Evolutionary conservation across 1,140 invertebrate genomes (phyloP).

Genomic region (Drosophila eugracilis): DNA sequence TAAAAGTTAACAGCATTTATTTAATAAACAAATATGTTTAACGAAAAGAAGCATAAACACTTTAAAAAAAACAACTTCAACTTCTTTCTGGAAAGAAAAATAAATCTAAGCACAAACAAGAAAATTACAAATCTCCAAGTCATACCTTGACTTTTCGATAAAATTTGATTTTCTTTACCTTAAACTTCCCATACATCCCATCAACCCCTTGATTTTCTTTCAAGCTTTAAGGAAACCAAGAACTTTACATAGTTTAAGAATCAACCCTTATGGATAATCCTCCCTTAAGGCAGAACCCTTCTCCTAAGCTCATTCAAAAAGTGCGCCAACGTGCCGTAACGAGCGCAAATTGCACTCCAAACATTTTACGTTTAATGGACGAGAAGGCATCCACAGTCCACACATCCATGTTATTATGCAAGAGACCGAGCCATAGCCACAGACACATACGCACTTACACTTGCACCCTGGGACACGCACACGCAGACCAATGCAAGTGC

Average conservation of each 20-base stretch:
- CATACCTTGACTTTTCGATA: too few relatives aligned
- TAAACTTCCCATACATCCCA: background rate
- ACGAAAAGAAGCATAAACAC: too few relatives aligned
- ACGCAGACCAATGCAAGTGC: constrained; percentile 29
- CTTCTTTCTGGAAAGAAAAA: too few relatives aligned
- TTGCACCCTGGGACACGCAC: constrained; percentile 11
- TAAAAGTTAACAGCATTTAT: too few relatives aligned
- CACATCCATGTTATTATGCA: constrained; percentile 57
- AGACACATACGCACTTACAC: background rate
- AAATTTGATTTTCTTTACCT: background rate
- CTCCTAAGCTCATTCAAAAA: constrained; percentile 6
- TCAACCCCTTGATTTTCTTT: constrained; percentile 8
- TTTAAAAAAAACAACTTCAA: too few relatives aligned
- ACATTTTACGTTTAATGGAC: constrained; percentile 70
- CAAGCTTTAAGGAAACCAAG: background rate
- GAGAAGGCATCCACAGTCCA: constrained; percentile 64
- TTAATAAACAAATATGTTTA: too few relatives aligned
- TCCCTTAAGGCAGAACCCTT: background rate
- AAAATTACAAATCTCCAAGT: too few relatives aligned
- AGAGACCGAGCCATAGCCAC: constrained; percentile 33
- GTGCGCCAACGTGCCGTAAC: constrained; percentile 45
- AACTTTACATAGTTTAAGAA: constrained; percentile 8
- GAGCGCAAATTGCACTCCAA: constrained; percentile 68
- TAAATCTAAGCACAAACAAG: too few relatives aligned
- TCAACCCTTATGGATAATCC: constrained; percentile 39